phyloP scores from a whole-genome alignment of 2,797 vertebrate genomes.

The Acanthornis magna region DNA sequence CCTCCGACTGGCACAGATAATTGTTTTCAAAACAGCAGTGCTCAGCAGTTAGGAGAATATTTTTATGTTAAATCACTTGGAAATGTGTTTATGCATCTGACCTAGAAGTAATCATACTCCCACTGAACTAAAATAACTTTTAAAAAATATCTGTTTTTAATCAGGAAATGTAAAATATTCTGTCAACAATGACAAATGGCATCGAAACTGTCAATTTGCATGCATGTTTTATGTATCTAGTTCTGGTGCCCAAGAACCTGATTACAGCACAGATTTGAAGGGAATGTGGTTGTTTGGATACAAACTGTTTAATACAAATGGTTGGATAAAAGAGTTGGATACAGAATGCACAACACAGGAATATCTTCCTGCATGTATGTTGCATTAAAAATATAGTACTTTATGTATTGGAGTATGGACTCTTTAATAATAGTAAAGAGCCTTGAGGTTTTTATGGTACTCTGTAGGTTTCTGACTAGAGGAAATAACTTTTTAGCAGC shows the following conservation, averaged over 20 bases:
- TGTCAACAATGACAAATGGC: background rate
- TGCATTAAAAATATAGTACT: background rate
- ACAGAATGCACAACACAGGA: background rate
- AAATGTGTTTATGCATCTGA: background rate
- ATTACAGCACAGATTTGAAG: background rate
- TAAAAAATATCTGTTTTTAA: rapidly evolving
- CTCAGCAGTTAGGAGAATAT: background rate
- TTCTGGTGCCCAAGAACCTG: background rate
- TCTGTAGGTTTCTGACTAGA: background rate
- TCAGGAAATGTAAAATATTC: background rate
- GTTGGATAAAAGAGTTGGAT: background rate
- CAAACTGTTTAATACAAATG: background rate
- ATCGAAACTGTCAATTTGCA: background rate
- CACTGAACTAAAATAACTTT: background rate
- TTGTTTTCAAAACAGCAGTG: background rate
- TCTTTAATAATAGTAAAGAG: background rate
- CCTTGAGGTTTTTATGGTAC: background rate
- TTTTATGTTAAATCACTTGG: background rate
- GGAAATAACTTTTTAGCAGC: background rate
- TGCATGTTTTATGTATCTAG: background rate
- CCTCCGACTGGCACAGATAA: background rate
- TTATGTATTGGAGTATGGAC: background rate
- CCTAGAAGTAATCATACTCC: background rate
- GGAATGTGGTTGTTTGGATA: background rate
- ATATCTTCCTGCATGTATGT: background rate